Conservation (phyloP, 1,140 invertebrate species). For the Drosophila quadrilineata region DNA sequence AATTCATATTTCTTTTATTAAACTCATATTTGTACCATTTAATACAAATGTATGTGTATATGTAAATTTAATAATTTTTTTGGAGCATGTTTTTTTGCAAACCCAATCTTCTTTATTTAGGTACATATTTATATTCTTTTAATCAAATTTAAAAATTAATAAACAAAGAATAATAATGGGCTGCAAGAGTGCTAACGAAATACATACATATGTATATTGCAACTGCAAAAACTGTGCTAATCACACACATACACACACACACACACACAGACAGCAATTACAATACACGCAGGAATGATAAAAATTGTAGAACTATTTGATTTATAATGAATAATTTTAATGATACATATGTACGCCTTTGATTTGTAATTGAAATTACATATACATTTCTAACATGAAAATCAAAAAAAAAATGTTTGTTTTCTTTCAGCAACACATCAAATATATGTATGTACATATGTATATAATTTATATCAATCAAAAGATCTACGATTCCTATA, state of each 20-base stretch:
- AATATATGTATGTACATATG: not conserved
- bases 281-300: constrained; percentile 52
- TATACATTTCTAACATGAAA: constrained; percentile 52
- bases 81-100: constrained; percentile 32
- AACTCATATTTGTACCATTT: constrained; percentile 28
- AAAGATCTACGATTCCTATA: too few species aligned
- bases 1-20: too few species aligned
- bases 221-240: constrained; percentile 38
- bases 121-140: too few species aligned
- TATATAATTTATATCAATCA: not conserved
- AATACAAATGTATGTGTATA: too few species aligned
- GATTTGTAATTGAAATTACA: constrained; percentile 75
- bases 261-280: too few species aligned
- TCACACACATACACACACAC: too few species aligned
- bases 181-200: constrained; percentile 30
- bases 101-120: too few species aligned
- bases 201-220: too few species aligned
- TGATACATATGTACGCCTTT: constrained; percentile 68
- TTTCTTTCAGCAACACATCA: constrained; percentile 5
- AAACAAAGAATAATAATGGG: constrained; percentile 11
- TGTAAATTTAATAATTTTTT: not conserved
- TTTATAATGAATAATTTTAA: constrained; percentile 76
- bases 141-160: too few species aligned
- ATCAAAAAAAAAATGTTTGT: constrained; percentile 27
- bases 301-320: constrained; percentile 73